Evolutionary conservation across 1,140 invertebrate genomes (phyloP).

Genomic region (Formica selysi): DNA sequence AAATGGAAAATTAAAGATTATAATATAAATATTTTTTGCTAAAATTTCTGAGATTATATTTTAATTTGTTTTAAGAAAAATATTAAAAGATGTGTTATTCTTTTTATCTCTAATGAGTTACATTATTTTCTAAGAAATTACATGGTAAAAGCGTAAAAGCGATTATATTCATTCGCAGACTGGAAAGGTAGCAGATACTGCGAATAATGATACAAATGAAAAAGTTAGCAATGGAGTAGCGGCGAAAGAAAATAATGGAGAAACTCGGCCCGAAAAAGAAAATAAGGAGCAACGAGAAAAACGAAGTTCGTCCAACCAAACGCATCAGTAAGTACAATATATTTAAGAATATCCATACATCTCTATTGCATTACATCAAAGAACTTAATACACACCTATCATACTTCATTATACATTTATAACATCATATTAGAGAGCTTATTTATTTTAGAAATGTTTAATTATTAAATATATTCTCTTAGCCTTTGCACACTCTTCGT

Average conservation of each 20-base stretch:
- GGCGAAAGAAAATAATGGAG: constrained; percentile 83
- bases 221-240: constrained; percentile 84
- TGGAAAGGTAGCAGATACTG: constrained; percentile 79
- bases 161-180: constrained; percentile 71
- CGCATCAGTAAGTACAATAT: constrained; percentile 79
- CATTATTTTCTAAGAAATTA: constrained; percentile 7
- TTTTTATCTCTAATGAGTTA: background rate
- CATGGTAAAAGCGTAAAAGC: background rate
- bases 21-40: no score
- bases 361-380: background rate
- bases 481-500: background rate
- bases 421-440: background rate
- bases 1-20: no score
- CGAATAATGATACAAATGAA: constrained; percentile 77
- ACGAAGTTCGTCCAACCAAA: constrained; percentile 79
- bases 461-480: no score
- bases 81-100: no score
- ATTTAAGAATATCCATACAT: constrained; percentile 2
- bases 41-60: no score
- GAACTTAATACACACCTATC: no score
- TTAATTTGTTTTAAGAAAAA: no score
- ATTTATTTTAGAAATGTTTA: background rate
- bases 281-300: constrained; percentile 84
- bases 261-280: constrained; percentile 82
- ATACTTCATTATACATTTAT: background rate